Evolutionary conservation across 2,113 vertebrate genomes (phyloP).

Genomic region (Narcine bancroftii): DNA sequence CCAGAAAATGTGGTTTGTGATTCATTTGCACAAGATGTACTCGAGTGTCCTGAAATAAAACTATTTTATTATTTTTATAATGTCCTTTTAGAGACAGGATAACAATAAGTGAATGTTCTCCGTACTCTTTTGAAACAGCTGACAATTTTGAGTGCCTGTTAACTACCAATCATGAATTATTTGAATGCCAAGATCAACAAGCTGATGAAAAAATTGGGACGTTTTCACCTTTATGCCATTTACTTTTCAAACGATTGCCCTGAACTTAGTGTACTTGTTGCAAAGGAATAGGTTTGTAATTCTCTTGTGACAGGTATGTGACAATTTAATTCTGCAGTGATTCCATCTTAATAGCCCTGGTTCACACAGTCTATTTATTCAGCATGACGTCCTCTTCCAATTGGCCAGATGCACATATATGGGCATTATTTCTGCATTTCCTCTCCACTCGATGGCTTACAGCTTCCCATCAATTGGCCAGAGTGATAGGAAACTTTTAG

Average conservation of each 20-base stretch:
- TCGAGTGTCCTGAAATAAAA: too few relatives aligned
- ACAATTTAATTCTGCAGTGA: background rate
- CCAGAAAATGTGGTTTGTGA: background rate
- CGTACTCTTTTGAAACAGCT: background rate
- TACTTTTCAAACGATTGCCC: background rate
- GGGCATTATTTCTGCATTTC: background rate
- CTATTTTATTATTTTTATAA: conserved; percentile 19
- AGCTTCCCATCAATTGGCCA: background rate
- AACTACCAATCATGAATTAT: background rate
- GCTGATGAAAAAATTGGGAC: background rate
- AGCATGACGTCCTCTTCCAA: background rate
- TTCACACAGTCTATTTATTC: background rate
- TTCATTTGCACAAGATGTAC: background rate
- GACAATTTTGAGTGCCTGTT: background rate
- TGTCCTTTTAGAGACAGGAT: background rate
- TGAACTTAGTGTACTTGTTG: background rate
- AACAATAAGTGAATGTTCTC: background rate
- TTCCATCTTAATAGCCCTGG: background rate
- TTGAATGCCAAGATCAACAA: background rate
- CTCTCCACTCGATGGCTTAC: background rate
- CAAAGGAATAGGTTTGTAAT: conserved; percentile 5
- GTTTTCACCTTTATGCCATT: background rate
- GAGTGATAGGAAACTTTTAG: background rate
- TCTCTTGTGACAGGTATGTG: background rate
- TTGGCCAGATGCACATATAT: background rate